Conservation (phyloP, 2,113 vertebrate genomes). For the Procavia capensis region DNA sequence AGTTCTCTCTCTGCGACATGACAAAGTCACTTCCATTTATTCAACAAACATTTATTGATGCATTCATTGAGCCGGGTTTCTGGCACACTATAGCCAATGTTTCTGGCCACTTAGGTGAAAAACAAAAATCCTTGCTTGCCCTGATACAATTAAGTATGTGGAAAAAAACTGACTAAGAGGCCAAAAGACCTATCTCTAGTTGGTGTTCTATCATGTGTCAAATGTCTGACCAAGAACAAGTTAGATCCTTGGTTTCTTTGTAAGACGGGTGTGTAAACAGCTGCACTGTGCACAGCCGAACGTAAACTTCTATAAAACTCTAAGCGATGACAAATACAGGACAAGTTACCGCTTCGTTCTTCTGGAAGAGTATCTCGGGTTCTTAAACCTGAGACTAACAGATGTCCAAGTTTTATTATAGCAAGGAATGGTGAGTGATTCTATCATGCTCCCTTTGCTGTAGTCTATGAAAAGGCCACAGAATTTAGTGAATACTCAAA, state of each 20-base stretch:
- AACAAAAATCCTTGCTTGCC: neutral
- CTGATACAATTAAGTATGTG: neutral
- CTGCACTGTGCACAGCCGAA: neutral
- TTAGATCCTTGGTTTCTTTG: slow-evolving; percentile 7
- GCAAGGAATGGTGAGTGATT: neutral
- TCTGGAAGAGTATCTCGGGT: neutral
- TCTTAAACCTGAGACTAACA: neutral
- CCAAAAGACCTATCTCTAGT: neutral
- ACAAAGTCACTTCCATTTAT: neutral
- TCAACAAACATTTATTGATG: neutral
- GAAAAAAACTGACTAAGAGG: neutral
- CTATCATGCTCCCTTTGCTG: neutral
- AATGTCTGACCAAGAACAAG: neutral
- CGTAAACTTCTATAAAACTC: neutral
- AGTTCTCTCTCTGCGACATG: neutral
- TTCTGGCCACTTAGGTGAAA: neutral
- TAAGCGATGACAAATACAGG: slow-evolving; percentile 7
- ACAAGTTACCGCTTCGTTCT: neutral
- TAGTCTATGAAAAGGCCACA: neutral
- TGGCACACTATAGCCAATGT: neutral
- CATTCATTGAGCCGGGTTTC: neutral
- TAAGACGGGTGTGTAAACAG: neutral
- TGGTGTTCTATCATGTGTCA: neutral
- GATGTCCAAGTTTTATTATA: neutral
- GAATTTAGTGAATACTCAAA: neutral